Conservation (phyloP, 2,113 vertebrate species). For the Clarias batrachus region DNA sequence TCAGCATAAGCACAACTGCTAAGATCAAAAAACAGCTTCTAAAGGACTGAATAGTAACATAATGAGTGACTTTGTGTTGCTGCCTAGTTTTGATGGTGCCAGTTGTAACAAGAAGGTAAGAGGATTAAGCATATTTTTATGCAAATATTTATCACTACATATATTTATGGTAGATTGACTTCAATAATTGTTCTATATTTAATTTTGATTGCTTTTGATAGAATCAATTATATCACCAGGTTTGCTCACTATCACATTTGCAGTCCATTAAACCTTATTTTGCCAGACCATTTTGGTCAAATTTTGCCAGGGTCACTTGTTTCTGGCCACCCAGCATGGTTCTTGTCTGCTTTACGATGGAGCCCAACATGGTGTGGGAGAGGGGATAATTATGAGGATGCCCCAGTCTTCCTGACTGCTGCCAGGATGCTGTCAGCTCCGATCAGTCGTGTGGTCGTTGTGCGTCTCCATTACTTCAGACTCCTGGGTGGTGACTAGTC, state of each 20-base stretch:
- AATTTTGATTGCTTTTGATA: not conserved
- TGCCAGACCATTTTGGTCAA: not conserved
- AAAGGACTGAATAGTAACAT: not conserved
- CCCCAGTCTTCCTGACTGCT: conserved; percentile 43
- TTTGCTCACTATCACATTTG: not conserved
- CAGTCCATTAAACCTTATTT: conserved; percentile 6
- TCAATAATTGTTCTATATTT: not conserved
- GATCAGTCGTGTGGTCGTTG: conserved; percentile 50
- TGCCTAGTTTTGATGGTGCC: not conserved
- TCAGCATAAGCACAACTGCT: not conserved
- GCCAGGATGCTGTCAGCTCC: conserved; percentile 58
- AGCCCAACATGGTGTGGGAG: conserved; percentile 36
- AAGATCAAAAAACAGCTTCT: not conserved
- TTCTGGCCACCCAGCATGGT: conserved; percentile 29
- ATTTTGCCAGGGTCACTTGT: conserved; percentile 33
- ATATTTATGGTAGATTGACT: not conserved
- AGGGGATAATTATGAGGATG: conserved; percentile 45
- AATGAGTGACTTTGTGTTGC: not conserved
- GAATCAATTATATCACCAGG: not conserved
- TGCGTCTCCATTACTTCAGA: conserved; percentile 54
- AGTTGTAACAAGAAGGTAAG: not conserved
- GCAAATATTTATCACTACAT: not conserved
- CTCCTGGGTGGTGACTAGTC: conserved; percentile 23
- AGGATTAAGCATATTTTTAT: not conserved
- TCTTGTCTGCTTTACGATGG: conserved; percentile 19